Evolutionary conservation across 2,797 vertebrate species (phyloP).

Genomic region (Hippocampus kuda): DNA sequence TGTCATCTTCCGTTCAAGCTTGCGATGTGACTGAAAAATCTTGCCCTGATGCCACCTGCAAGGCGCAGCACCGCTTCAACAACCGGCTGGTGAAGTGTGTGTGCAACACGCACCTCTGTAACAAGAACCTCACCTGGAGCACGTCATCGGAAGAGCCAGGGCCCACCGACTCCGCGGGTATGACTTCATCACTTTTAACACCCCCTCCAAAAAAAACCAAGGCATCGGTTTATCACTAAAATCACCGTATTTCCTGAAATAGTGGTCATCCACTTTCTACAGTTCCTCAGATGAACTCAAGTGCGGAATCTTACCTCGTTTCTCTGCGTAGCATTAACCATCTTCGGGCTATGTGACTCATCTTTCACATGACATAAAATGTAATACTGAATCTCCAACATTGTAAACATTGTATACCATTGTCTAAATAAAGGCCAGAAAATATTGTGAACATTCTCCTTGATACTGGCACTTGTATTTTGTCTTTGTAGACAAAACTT

Average conservation of each 20-base stretch:
- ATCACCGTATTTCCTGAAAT: too few species aligned
- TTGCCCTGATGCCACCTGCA: constrained; percentile 47
- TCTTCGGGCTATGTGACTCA: too few species aligned
- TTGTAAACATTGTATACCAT: neutral
- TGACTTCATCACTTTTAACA: neutral
- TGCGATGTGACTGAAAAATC: constrained; percentile 38
- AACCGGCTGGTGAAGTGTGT: constrained; percentile 28
- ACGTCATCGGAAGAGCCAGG: constrained; percentile 7
- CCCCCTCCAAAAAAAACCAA: too few species aligned
- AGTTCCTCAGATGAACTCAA: too few species aligned
- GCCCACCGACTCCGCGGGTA: constrained; percentile 29
- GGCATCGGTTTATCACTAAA: too few species aligned
- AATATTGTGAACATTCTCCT: neutral
- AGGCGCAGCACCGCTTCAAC: neutral
- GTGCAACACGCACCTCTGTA: constrained; percentile 62
- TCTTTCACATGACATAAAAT: neutral
- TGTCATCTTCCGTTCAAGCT: constrained; percentile 36
- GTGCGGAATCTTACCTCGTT: too few species aligned
- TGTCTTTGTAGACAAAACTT: constrained; percentile 14
- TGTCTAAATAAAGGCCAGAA: neutral
- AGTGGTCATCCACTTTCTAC: too few species aligned
- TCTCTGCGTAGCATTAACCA: too few species aligned
- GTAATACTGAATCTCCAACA: neutral
- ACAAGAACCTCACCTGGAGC: constrained; percentile 47
- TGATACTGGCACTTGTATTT: neutral